Conservation (phyloP, 2,797 vertebrate genomes). For the Chromobotia macracanthus region DNA sequence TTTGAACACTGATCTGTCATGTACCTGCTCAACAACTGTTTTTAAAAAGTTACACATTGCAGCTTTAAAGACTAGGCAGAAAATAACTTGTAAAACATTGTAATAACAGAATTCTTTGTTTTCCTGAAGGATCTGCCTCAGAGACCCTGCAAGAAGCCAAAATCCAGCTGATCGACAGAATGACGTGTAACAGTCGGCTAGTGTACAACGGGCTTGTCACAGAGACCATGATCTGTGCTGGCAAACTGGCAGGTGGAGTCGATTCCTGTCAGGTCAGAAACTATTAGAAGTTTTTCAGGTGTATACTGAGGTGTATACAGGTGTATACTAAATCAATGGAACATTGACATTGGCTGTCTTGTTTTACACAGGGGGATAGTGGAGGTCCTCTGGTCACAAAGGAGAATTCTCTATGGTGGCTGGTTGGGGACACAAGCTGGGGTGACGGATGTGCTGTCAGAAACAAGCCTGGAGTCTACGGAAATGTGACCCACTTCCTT, state of each 20-base stretch:
- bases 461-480: slow-evolving; percentile 87
- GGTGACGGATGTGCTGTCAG: slow-evolving; percentile 84
- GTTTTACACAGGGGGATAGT: slow-evolving; percentile 86
- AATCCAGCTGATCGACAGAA: slow-evolving; percentile 78
- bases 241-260: slow-evolving; percentile 77
- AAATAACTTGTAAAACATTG: too few relatives aligned
- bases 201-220: slow-evolving; percentile 78
- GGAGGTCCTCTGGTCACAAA: slow-evolving; percentile 88
- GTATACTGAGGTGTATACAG: too few relatives aligned
- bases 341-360: neutral
- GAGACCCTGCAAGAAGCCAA: slow-evolving; percentile 67
- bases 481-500: slow-evolving; percentile 81
- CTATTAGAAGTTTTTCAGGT: neutral
- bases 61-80: too few relatives aligned
- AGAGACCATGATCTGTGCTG: slow-evolving; percentile 88
- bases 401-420: slow-evolving; percentile 82
- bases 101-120: too few relatives aligned
- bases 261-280: slow-evolving; percentile 89
- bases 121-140: slow-evolving; percentile 63
- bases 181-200: slow-evolving; percentile 71
- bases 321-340: neutral
- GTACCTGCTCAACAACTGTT: too few relatives aligned
- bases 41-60: too few relatives aligned
- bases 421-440: slow-evolving; percentile 92
- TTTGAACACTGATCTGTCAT: too few relatives aligned